Evolutionary conservation across 1,140 invertebrate genomes (phyloP), one percentile per base, ranked within the genome.

Genomic region (Holcopasites calliopsidis): DNA sequence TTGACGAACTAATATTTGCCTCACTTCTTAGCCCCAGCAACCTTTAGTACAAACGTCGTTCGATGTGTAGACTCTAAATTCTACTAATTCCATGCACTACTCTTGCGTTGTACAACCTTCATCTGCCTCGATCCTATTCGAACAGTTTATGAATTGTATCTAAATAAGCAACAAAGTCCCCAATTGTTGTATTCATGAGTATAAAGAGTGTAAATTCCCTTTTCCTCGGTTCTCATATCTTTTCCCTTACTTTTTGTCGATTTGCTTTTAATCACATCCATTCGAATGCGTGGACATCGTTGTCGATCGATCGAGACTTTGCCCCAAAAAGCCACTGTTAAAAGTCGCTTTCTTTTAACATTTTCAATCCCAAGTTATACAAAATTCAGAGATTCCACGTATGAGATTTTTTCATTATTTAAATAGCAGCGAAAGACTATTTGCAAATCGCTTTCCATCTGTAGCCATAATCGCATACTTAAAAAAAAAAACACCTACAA

Each of bases 81-180:
- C 23, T 3, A 7, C 18, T 23, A 50, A 47, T 38, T 31, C n/a
- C 35, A 33, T 23, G 33, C 23, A 40, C 11, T 23, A 11, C 2
- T 3, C n/a, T 21, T 35, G 21, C 47, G 42, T 11, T 52, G 18
- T 49, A 54, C 49, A 65, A 40, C 13, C 16, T 35, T 65, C 49
- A n/a, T 62, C 31, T 65, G 28, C 71, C 23, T 42, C 26, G 18
- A 49, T 49, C 33, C 44, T 49, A 26, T 31, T 57, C 47, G 57
- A 26, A 49, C 40, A 58, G 40, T 16, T n/a, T n/a, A n/a, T n/a
- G n/a, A n/a, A 13, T 10, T 28, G 52, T 64, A 75, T 80, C 57
- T 70, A 80, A 65, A 74, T 54, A 75, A 80, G 55, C 60, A 65
- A 47, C 49, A 66, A 62, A 79, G 44, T 79, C 47, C 64, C 60